Evolutionary conservation across 2,113 vertebrate species (phyloP), one percentile per base, ranked within the genome.

Genomic region (Epinephelus cyanopodus): DNA sequence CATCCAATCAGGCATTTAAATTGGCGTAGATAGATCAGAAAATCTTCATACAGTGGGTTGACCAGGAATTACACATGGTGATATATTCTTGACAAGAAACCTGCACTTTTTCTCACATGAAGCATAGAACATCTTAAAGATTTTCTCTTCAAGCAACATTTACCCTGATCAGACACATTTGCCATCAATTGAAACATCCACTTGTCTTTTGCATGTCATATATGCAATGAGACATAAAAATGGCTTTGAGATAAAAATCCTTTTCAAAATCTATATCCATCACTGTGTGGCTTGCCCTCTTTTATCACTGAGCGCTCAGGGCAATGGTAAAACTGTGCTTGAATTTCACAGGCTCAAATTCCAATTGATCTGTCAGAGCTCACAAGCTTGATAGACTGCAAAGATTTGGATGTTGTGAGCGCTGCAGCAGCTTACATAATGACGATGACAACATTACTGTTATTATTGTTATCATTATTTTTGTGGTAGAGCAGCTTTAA

Each of bases 321-420:
- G 83, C 86, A 64, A 77, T 79, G 70, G 67, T 71, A 66, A 85
- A 89, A 83, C 82, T 76, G 58, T 73, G 33, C 79, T 85, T 85
- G 77, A 79, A 85, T 92, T 88, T 80, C 84, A 90, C 79, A 85
- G 64, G 76, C 65, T 82, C 75, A 63, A 25, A 58, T 70, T 75
- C 57, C 61, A 21, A 82, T 86, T 87, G 89, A 90, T 87, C 69
- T 81, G 66, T 73, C 76, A 72, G 64, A 66, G 69, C 67, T 45
- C 67, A 75, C 74, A 6, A 66, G 77, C 65, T 65, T 63, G 70
- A 88, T 39, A 25, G 19, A 57, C 58, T 50, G 66, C 39, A 62
- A 70, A 71, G 66, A 33, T 77, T 52, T 57, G 19, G 66, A 33
- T 81, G 80, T 47, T 73, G 37, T 62, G 68, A 65, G 67, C 23